Conservation (phyloP, 2,113 vertebrate genomes). For the Vimba vimba region DNA sequence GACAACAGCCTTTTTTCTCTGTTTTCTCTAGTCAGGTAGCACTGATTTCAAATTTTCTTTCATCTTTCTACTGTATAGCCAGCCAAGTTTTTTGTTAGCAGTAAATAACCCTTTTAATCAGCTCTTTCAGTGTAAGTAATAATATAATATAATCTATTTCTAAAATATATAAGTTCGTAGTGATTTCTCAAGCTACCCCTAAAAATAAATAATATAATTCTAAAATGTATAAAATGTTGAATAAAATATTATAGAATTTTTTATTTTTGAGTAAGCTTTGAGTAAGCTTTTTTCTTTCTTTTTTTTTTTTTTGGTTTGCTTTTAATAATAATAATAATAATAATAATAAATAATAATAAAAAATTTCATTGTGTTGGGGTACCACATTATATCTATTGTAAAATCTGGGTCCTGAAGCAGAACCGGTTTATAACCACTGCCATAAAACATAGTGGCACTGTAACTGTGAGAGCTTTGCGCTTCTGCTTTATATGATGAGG, state of each 20-base stretch:
- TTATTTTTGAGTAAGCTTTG: background rate
- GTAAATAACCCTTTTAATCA: background rate
- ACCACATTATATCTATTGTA: background rate
- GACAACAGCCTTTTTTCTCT: too few species aligned
- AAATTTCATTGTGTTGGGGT: background rate
- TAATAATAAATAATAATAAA: too few species aligned
- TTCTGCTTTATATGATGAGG: constrained; percentile 11
- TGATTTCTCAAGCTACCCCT: background rate
- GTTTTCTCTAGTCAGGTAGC: too few species aligned
- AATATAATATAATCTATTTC: background rate
- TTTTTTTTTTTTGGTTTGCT: background rate
- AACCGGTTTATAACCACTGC: constrained; percentile 1
- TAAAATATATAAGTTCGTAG: background rate
- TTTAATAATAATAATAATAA: background rate
- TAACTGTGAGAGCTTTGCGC: constrained; percentile 1
- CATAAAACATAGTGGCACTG: background rate
- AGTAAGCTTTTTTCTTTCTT: background rate
- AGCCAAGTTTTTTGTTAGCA: too few species aligned
- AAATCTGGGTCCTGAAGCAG: constrained; percentile 1
- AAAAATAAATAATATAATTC: background rate
- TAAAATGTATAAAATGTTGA: background rate
- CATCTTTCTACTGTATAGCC: too few species aligned
- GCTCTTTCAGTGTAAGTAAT: background rate
- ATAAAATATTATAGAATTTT: background rate
- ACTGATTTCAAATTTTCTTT: too few species aligned